Evolutionary conservation across 2,888 invertebrate species (phyloP).

Genomic region (Acanthoscelides obtectus): DNA sequence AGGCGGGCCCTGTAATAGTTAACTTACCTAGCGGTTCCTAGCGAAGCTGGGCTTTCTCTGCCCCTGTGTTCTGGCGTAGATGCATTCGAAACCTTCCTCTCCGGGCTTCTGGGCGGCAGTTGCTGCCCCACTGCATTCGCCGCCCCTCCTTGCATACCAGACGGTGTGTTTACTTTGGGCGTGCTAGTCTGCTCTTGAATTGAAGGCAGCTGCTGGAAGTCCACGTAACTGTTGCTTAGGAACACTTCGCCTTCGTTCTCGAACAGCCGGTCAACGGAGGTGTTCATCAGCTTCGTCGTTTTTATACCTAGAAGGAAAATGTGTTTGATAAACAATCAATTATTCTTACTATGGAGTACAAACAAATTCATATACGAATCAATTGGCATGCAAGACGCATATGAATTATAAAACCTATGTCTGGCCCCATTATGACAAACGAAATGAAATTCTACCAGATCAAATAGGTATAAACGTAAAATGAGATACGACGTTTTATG

Average conservation of each 20-base stretch:
- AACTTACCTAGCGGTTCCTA: conserved; percentile 57
- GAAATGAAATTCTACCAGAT: no score
- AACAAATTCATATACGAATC: no score
- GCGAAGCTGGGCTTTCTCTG: conserved; percentile 62
- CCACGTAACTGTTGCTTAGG: conserved; percentile 65
- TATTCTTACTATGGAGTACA: no score
- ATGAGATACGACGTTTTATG: no score
- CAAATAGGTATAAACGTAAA: no score
- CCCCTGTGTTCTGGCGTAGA: conserved; percentile 67
- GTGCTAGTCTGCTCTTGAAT: conserved; percentile 53
- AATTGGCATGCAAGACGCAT: no score
- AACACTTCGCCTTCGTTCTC: conserved; percentile 72
- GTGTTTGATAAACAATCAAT: no score
- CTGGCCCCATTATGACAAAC: no score
- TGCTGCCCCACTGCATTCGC: background rate
- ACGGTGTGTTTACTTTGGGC: conserved; percentile 33
- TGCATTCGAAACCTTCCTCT: conserved; percentile 51
- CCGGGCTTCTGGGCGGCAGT: conserved; percentile 49
- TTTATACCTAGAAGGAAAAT: conserved; percentile 53
- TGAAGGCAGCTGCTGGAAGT: conserved; percentile 58
- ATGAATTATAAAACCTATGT: no score
- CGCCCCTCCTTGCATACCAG: background rate
- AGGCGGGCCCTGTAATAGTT: no score
- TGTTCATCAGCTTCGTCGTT: conserved; percentile 78
- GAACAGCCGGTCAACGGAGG: conserved; percentile 85